Evolutionary conservation across 1,140 invertebrate species (phyloP).

Genomic region (Euglossa dilemma): DNA sequence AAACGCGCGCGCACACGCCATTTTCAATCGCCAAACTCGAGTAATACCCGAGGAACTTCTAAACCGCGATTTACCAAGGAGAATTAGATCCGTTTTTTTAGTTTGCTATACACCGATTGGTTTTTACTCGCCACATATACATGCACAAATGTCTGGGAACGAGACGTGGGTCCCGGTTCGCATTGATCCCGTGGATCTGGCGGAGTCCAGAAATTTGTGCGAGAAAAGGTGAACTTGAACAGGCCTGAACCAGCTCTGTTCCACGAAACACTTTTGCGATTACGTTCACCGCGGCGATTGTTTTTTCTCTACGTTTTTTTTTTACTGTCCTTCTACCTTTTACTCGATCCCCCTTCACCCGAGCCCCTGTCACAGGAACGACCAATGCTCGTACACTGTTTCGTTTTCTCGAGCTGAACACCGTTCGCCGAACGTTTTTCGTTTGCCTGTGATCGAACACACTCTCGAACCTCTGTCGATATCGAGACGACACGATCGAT

Average conservation of each 20-base stretch:
- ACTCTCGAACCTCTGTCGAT: neutral
- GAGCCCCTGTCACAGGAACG: neutral
- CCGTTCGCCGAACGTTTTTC: neutral
- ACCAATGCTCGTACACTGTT: neutral
- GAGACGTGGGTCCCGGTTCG: too few species aligned
- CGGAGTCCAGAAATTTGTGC: neutral
- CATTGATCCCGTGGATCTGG: too few species aligned
- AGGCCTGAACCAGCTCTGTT: neutral
- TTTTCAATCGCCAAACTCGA: neutral
- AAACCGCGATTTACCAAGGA: neutral
- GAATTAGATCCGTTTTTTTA: neutral
- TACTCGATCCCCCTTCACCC: neutral
- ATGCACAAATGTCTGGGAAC: neutral
- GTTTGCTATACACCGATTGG: neutral
- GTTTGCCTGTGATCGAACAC: neutral
- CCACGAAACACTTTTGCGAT: neutral
- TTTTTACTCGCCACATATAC: neutral
- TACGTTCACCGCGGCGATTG: neutral
- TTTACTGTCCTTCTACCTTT: constrained; percentile 3
- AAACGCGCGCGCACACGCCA: neutral
- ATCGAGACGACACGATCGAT: neutral
- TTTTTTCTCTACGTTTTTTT: too few species aligned
- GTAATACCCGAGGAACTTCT: neutral
- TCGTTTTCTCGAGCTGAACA: neutral
- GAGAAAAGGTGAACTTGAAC: neutral